These are phyloP conservation scores for Pollenia amentaria DNA, from an alignment of 2,888 invertebrate genomes.

Conservation along the genomic window DNA sequence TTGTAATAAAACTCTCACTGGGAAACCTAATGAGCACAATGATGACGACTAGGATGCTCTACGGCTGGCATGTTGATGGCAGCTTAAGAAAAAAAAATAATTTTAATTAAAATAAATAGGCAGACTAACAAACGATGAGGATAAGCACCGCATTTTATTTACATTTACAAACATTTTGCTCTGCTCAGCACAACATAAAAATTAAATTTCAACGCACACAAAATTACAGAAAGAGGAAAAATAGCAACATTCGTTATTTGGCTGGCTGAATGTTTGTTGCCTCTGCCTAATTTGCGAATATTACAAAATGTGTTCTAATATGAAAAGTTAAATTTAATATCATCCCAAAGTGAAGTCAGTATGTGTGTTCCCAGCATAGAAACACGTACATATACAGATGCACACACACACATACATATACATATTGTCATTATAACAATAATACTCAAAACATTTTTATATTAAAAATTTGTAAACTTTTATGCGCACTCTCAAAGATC, in stretches of 20 bases:
- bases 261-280: neutral
- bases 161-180: conserved; percentile 33
- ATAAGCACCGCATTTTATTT: conserved; percentile 24
- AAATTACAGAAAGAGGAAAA: neutral
- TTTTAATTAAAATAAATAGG: conserved; percentile 67
- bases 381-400: neutral
- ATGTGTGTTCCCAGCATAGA: neutral
- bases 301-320: conserved; percentile 44
- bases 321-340: conserved; percentile 52
- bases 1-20: conserved; percentile 22
- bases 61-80: conserved; percentile 12
- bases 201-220: neutral
- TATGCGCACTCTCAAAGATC: too few relatives aligned
- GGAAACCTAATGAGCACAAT: conserved; percentile 54
- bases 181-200: neutral
- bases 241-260: neutral
- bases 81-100: conserved; percentile 40
- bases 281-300: conserved; percentile 26
- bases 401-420: neutral
- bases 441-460: conserved; percentile 7
- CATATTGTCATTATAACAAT: conserved; percentile 19
- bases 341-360: conserved; percentile 22
- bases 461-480: conserved; percentile 11
- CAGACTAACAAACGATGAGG: conserved; percentile 41
- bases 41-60: neutral